Percentiles rank a stretch among this genome's conserved stretches.
These are phyloP conservation scores for Ahaetulla prasina DNA, from an alignment of 2,113 vertebrate genomes.

Conservation along the genomic window DNA sequence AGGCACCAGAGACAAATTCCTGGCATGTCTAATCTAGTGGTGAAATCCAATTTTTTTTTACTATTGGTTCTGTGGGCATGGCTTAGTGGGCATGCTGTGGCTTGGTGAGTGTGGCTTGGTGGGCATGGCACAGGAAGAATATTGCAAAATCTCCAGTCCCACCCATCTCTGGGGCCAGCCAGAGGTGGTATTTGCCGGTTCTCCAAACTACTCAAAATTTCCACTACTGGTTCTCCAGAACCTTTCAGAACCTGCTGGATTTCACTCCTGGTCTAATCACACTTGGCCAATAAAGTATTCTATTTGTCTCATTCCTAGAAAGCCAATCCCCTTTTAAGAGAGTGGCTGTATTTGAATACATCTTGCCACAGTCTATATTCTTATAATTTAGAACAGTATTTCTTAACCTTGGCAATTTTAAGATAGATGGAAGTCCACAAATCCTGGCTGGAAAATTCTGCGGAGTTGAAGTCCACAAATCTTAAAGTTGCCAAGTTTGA, in stretches of 20 bases:
- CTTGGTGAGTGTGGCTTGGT: no score
- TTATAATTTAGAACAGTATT: not conserved
- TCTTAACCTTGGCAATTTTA: not conserved
- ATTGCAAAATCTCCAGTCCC: no score
- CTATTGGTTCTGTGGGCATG: no score
- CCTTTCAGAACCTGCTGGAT: no score
- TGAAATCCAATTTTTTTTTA: no score
- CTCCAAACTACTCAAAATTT: no score
- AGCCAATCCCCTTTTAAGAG: not conserved
- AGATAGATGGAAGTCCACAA: not conserved
- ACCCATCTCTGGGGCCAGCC: no score
- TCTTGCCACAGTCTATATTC: not conserved
- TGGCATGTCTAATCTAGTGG: no score
- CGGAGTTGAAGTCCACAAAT: not conserved
- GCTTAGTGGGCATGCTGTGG: no score
- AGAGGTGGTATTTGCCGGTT: no score
- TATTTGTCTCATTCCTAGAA: not conserved
- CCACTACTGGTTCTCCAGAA: no score
- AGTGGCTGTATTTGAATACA: not conserved
- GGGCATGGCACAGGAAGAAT: no score
- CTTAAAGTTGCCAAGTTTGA: not conserved
- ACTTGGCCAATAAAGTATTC: not conserved
- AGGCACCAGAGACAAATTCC: not conserved
- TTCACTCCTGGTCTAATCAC: not conserved
- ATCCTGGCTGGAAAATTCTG: not conserved